A percentile compares a stretch with the other conserved stretches of the same genome.
Evolutionary conservation across 1,140 invertebrate genomes (phyloP).

Genomic region (Araneus ventricosus): DNA sequence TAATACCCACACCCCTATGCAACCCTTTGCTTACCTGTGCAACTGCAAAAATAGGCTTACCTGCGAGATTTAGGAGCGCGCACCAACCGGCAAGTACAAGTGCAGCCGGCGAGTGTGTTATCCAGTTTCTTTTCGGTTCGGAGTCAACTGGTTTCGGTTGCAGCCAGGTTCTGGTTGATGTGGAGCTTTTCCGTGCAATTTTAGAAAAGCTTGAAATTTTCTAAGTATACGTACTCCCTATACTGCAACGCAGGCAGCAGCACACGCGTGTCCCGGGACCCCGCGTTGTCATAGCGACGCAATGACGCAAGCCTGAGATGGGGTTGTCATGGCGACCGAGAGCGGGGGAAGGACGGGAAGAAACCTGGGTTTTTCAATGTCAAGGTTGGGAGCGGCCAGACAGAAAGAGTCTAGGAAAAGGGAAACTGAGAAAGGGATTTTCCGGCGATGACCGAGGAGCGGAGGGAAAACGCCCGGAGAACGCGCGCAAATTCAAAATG

Average conservation of each 20-base stretch:
- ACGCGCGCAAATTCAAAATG: too few species aligned
- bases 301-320: slow-evolving; percentile 75
- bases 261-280: slow-evolving; percentile 67
- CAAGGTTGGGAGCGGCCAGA: slow-evolving; percentile 67
- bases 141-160: slow-evolving; percentile 5
- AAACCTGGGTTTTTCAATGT: slow-evolving; percentile 72
- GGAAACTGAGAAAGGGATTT: neutral
- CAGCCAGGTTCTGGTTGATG: neutral
- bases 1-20: slow-evolving; percentile 56
- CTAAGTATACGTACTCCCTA: slow-evolving; percentile 60
- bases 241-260: slow-evolving; percentile 68
- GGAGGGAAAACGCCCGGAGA: neutral
- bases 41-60: slow-evolving; percentile 34
- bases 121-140: neutral
- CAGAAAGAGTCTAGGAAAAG: neutral
- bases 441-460: neutral
- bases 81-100: neutral
- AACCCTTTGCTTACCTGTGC: slow-evolving; percentile 60
- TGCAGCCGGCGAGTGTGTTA: neutral
- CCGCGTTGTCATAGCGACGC: slow-evolving; percentile 62
- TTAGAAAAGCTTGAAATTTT: slow-evolving; percentile 34
- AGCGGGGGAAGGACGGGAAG: slow-evolving; percentile 55
- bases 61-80: neutral
- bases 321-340: slow-evolving; percentile 59
- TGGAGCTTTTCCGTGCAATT: neutral